Evolutionary conservation across 64 coral and sea anemone species (phyloP).

Genomic region (Actinia equina): DNA sequence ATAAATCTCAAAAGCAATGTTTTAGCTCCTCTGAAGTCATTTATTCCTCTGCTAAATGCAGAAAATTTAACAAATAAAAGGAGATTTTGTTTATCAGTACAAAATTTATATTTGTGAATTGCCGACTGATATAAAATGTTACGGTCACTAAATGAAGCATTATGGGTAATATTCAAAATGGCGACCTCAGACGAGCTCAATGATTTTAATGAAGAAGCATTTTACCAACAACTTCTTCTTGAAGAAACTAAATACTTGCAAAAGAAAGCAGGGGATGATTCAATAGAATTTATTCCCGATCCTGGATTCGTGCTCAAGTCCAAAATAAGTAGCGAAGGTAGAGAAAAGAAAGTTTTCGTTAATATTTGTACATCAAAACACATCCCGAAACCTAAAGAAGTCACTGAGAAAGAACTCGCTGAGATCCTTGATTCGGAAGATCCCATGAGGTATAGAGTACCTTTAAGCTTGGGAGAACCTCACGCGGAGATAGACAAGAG

Average conservation of each 20-base stretch:
- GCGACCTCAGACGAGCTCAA: constrained; percentile 35
- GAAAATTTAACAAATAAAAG: too few relatives aligned
- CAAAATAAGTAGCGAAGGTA: constrained; percentile 44
- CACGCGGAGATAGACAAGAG: constrained; percentile 89
- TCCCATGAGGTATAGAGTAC: constrained; percentile 76
- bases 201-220: constrained; percentile 64
- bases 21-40: too few relatives aligned
- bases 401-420: constrained; percentile 66
- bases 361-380: constrained; percentile 85
- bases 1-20: not conserved
- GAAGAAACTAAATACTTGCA: constrained; percentile 49
- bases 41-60: too few relatives aligned
- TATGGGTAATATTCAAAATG: constrained; percentile 69
- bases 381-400: constrained; percentile 69
- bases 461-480: constrained; percentile 89
- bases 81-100: too few relatives aligned
- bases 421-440: constrained; percentile 69
- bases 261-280: constrained; percentile 5
- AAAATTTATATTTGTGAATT: too few relatives aligned
- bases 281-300: constrained; percentile 74
- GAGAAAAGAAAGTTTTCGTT: constrained; percentile 85
- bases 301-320: constrained; percentile 89
- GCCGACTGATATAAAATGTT: too few relatives aligned
- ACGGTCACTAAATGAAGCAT: not conserved
- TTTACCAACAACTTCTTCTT: constrained; percentile 78